phyloP scores from a whole-genome alignment of 2,888 invertebrate species.

The Macrosiphum euphorbiae region DNA sequence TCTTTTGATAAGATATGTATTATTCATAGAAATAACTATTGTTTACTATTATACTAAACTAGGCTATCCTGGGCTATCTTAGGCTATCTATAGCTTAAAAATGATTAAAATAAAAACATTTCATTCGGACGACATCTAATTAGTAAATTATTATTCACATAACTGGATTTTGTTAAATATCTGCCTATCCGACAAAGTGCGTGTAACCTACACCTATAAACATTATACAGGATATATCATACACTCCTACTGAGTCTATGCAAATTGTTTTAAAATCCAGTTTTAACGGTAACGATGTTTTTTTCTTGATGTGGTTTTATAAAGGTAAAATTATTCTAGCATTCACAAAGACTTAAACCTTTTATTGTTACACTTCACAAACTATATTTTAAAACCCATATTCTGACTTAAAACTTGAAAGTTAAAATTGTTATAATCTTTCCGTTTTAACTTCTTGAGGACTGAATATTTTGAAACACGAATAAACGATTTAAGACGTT shows the following conservation, averaged over 20 bases:
- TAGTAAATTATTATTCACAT: background rate
- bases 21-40: background rate
- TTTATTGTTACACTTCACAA: background rate
- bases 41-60: background rate
- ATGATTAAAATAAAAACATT: background rate
- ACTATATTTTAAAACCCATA: background rate
- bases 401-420: background rate
- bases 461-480: background rate
- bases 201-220: too few species aligned
- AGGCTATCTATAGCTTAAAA: background rate
- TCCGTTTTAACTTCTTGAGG: background rate
- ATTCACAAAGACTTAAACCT: conserved; percentile 16
- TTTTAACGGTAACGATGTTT: conserved; percentile 56
- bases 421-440: background rate
- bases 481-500: background rate
- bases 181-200: background rate
- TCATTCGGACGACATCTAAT: background rate
- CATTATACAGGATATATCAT: background rate
- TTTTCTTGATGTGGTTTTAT: conserved; percentile 3
- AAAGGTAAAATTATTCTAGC: background rate
- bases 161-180: conserved; percentile 37
- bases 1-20: background rate
- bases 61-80: too few species aligned
- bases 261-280: conserved; percentile 58
- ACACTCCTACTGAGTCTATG: background rate